Evolutionary conservation across 2,113 vertebrate genomes (phyloP).

Genomic region (Gobio gobio): DNA sequence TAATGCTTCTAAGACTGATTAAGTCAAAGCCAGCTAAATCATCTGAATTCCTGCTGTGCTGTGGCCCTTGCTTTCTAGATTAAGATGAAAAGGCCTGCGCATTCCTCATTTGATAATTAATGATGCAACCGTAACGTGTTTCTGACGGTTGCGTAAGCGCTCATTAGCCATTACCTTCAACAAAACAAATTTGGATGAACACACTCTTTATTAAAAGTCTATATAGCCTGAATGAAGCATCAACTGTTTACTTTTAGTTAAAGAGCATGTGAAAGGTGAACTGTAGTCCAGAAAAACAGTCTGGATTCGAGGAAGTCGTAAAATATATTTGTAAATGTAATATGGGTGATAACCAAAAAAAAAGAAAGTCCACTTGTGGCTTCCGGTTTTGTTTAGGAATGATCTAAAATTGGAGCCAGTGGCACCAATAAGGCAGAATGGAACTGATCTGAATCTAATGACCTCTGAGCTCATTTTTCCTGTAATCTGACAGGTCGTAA

Average conservation of each 20-base stretch:
- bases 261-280: conserved; percentile 34
- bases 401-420: conserved; percentile 63
- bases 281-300: background rate
- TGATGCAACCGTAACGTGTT: conserved; percentile 64
- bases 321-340: conserved; percentile 36
- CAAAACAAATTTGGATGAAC: conserved; percentile 17
- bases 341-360: conserved; percentile 37
- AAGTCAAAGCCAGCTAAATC: conserved; percentile 63
- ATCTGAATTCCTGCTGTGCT: conserved; percentile 73
- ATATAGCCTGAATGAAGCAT: background rate
- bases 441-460: conserved; percentile 69
- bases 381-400: conserved; percentile 46
- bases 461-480: conserved; percentile 76
- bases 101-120: conserved; percentile 81
- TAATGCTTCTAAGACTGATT: conserved; percentile 60
- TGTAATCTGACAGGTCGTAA: conserved; percentile 75
- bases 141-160: conserved; percentile 47
- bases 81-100: conserved; percentile 76
- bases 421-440: conserved; percentile 65
- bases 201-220: background rate
- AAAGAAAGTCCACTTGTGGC: conserved; percentile 44
- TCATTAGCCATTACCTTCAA: conserved; percentile 33
- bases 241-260: conserved; percentile 4
- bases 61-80: conserved; percentile 65
- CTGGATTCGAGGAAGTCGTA: conserved; percentile 50